Evolutionary conservation across 37 sponge, comb jelly and placozoan species (phyloP).

Genomic region (Bolinopsis microptera): DNA sequence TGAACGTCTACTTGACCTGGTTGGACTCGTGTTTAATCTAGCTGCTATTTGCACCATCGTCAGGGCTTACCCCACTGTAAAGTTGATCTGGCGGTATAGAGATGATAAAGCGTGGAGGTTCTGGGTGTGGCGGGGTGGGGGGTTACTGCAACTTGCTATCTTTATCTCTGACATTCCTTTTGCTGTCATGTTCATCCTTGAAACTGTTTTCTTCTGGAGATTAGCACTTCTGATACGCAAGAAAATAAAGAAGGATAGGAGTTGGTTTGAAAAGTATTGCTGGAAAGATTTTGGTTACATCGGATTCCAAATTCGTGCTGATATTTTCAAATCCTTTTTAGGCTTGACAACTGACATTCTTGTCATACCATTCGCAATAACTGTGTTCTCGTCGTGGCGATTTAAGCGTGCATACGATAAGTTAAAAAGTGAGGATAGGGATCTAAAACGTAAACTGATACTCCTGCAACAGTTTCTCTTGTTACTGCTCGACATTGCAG

Average conservation of each 20-base stretch:
- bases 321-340: background rate
- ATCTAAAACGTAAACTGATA: background rate
- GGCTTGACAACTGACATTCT: constrained; percentile 18
- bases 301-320: background rate
- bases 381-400: background rate
- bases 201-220: constrained; percentile 35
- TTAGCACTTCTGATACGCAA: background rate
- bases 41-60: constrained; percentile 9
- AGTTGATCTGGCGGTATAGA: background rate
- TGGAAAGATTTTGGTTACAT: background rate
- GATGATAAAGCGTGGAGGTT: background rate
- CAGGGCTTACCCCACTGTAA: background rate
- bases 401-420: background rate
- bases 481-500: background rate
- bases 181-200: background rate
- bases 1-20: constrained; percentile 18
- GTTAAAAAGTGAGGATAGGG: background rate
- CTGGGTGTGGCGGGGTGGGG: background rate
- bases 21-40: constrained; percentile 14
- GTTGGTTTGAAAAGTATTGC: background rate
- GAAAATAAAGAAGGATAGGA: background rate
- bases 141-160: constrained; percentile 19
- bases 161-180: constrained; percentile 62
- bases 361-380: constrained; percentile 29
- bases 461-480: background rate